These are phyloP conservation scores for Diploptera punctata DNA, from an alignment of 2,888 invertebrate species.

Conservation along the genomic window DNA sequence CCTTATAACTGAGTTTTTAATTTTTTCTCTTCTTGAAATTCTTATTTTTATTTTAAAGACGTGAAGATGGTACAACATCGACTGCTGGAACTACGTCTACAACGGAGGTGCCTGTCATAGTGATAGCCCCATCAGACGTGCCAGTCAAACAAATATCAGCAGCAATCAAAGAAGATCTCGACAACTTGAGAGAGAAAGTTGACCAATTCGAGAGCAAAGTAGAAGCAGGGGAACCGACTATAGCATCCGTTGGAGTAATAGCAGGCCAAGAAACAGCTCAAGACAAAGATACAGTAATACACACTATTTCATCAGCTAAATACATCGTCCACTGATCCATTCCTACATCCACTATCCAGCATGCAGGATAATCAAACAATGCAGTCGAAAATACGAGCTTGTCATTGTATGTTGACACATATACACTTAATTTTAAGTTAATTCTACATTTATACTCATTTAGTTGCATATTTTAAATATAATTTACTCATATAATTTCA, in stretches of 20 bases:
- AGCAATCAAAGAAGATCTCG: not conserved
- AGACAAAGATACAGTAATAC: constrained; percentile 1
- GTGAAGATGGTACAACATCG: not conserved
- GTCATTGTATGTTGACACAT: too few relatives aligned
- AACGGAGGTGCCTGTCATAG: not conserved
- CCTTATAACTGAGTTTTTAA: too few relatives aligned
- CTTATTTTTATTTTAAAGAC: not conserved
- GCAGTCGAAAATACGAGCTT: too few relatives aligned
- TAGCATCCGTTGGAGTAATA: not conserved
- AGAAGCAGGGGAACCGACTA: not conserved
- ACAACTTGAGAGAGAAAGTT: not conserved
- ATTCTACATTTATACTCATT: too few relatives aligned
- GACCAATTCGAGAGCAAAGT: not conserved
- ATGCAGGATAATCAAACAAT: too few relatives aligned
- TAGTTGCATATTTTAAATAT: too few relatives aligned
- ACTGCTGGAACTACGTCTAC: not conserved
- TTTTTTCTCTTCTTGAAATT: too few relatives aligned
- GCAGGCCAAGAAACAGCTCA: not conserved
- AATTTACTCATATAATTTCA: too few relatives aligned
- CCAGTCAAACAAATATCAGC: not conserved
- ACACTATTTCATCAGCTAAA: not conserved
- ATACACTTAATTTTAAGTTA: too few relatives aligned
- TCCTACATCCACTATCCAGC: too few relatives aligned
- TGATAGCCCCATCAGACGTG: constrained; percentile 6
- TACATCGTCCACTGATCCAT: constrained; percentile 11